Conservation (phyloP, 2,113 vertebrate species). For the Gila orcuttii region DNA sequence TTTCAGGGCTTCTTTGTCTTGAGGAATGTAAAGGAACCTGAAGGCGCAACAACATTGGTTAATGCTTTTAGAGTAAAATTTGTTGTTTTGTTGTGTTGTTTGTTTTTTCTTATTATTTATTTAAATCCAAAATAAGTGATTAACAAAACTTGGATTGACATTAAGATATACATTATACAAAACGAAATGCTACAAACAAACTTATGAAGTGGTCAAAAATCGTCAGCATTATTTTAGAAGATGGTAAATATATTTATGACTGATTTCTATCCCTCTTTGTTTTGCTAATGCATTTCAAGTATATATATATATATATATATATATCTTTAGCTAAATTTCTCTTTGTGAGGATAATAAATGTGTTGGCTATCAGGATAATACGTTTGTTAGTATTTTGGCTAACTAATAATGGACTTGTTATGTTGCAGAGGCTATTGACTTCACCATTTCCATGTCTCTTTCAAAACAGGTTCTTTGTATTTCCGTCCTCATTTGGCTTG, state of each 20-base stretch:
- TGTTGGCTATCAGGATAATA: background rate
- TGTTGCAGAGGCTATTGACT: background rate
- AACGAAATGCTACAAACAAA: too few relatives aligned
- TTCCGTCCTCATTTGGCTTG: background rate
- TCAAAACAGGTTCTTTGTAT: background rate
- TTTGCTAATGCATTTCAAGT: background rate
- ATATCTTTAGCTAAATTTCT: background rate
- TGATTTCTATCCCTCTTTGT: background rate
- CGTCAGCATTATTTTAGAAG: background rate
- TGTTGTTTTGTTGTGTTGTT: background rate
- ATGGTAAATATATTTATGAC: background rate
- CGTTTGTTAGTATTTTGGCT: background rate
- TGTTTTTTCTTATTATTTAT: too few relatives aligned
- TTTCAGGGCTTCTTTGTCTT: slow-evolving; percentile 36
- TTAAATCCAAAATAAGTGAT: too few relatives aligned
- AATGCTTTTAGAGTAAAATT: background rate
- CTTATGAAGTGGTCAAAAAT: too few relatives aligned
- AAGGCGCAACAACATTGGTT: background rate
- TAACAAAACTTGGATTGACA: too few relatives aligned
- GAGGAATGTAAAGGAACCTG: background rate
- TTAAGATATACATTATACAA: too few relatives aligned
- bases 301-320: background rate
- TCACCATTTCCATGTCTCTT: slow-evolving; percentile 4
- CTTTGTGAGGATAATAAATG: background rate
- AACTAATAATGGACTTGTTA: slow-evolving; percentile 2